These are phyloP conservation scores for Oreonectes daqikongensis DNA, from an alignment of 2,797 vertebrate genomes.

Conservation along the genomic window DNA sequence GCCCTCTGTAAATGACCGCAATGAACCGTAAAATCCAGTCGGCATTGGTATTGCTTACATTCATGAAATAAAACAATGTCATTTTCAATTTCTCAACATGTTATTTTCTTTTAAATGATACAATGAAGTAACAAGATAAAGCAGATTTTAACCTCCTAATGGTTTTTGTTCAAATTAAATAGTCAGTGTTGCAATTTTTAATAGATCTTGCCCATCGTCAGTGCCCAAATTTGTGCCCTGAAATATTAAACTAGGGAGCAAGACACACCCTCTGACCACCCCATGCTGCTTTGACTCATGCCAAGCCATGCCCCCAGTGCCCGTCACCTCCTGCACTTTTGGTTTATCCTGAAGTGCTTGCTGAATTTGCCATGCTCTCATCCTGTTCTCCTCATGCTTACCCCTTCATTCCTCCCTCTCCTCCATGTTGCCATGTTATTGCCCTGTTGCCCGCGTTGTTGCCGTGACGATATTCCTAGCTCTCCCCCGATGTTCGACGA, in stretches of 20 bases:
- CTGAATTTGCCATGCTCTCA: conserved; percentile 61
- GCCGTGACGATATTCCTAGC: conserved; percentile 76
- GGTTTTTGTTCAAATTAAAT: no score
- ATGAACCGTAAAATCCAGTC: not conserved
- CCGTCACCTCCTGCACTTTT: conserved; percentile 58
- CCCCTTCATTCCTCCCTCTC: conserved; percentile 2
- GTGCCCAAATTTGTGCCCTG: no score
- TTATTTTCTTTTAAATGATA: no score
- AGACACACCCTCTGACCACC: no score
- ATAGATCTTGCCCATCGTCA: no score
- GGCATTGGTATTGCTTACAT: not conserved
- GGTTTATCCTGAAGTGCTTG: conserved; percentile 64
- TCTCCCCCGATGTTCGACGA: conserved; percentile 88
- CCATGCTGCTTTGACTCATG: no score
- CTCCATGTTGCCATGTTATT: conserved; percentile 54
- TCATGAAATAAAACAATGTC: not conserved
- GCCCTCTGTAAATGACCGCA: not conserved
- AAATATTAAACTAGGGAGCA: no score
- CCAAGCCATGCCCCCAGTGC: conserved; percentile 54
- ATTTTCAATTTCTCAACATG: no score
- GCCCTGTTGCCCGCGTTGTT: conserved; percentile 73
- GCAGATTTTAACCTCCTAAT: no score
- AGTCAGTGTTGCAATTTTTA: no score
- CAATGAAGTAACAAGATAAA: not conserved
- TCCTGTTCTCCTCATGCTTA: conserved; percentile 43